Evolutionary conservation across 1,140 invertebrate genomes (phyloP), one percentile per base, ranked within the genome.

Genomic region (Zaprionus vittiger): DNA sequence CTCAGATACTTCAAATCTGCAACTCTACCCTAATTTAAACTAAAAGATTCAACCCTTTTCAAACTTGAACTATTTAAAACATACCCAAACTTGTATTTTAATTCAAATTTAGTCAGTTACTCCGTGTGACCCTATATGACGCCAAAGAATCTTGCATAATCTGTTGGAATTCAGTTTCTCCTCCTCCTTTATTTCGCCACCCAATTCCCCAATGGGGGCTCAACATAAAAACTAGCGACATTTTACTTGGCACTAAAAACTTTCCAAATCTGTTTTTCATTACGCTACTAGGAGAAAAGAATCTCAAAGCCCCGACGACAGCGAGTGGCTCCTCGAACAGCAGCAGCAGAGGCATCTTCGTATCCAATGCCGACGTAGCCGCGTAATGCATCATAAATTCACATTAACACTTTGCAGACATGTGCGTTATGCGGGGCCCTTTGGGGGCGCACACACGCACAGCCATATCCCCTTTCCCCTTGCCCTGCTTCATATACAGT

Each of bases 301-400:
- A 47, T 47, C 76, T 75, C 38, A 55, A 67, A 85, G 66, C 61
- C 41, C 6, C 65, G 57, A 59, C 38, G 37, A 66, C 62, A 77
- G 74, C 47, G 15, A 64, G 52, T 9, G 17, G 54, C 70, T 60
- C 14, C 70, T 26, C 9, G 26, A 17, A 37, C 55, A 59, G 6
- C 55, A 24, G 55, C n/a, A 15, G 24, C 12, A 28, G 47, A 70
- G 62, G 63, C 74, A 34, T 56, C 70, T 68, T 61, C 69, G 47
- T 56, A 37, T 61, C 49, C 68, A 76, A 64, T 71, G 68, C 69
- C 63, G 64, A 34, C 74, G 68, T 47, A 3, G 41, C 61, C 65
- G 78, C 81, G 85, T 85, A 91, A 89, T 89, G 85, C 85, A 90
- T 89, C 85, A 89, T 89, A 89, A 89, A 89, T 89, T 89, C 85